Evolutionary conservation across 2,797 vertebrate genomes (phyloP), one percentile per base, ranked within the genome.

Genomic region (Characodon lateralis): DNA sequence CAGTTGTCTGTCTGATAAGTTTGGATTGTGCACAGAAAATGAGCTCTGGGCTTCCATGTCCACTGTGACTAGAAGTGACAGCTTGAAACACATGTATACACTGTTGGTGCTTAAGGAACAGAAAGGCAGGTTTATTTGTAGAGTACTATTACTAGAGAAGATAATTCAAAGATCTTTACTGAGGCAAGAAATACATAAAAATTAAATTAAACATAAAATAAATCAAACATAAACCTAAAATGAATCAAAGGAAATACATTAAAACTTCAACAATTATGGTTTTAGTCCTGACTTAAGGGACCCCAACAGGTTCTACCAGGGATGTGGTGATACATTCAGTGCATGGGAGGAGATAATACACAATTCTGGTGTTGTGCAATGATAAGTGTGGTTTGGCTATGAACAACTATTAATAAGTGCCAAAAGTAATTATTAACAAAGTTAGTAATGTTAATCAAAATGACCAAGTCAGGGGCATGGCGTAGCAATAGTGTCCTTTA

Each of bases 1-100:
- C 80, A 71, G 68, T 81, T 10, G 24, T 78, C 58, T 71, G 71
- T 66, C 43, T 84, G 78, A 83, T 72, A 72, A 83, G 65, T 78
- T 74, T 43, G 61, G 55, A 65, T 78, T 56, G 48, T 9, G 26
- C 63, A 12, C 74, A 79, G 77, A 85, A 77, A 81, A 81, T 78
- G 8, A 75, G 65, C 48, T 87, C 72, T 71, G 63, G 74, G 72
- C 73, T 43, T 81, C 41, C n/a, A 35, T 71, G 75, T 81, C 71
- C 78, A 13, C 41, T 81, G 70, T 83, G 78, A 51, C 46, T 51
- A 16, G 41, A 69, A 26, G 51, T 53, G 69, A 77, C 79, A 51
- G 39, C 84, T 79, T 70, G 74, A 77, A 65, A 46, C 22, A 22
- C 55, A 46, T 55, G 58, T 76, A 74, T 48, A n/a, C 39, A n/a